Conservation (phyloP, 2,113 vertebrate species). For the Prolemur simus region DNA sequence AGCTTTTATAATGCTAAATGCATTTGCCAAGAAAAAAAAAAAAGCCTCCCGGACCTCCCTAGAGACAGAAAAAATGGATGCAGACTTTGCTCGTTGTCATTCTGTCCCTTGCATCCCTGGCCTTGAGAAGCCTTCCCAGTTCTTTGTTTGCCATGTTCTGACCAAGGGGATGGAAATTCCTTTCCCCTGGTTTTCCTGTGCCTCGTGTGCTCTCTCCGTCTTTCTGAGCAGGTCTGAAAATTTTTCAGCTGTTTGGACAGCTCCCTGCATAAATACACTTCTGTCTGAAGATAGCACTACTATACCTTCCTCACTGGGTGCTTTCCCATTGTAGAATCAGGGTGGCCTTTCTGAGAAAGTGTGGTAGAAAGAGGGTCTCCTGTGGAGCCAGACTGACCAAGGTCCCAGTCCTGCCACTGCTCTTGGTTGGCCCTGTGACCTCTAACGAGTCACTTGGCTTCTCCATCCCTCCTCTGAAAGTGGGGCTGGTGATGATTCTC, state of each 20-base stretch:
- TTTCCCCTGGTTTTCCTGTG: not conserved
- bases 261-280: not conserved
- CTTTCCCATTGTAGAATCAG: not conserved
- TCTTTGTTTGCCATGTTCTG: not conserved
- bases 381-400: not conserved
- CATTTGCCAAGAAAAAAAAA: not conserved
- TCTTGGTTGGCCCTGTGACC: not conserved
- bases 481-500: not conserved
- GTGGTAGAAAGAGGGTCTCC: not conserved
- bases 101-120: not conserved
- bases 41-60: not conserved
- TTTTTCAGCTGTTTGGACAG: not conserved
- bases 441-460: not conserved
- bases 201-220: not conserved
- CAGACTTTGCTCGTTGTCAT: not conserved
- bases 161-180: not conserved
- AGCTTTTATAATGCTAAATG: not conserved
- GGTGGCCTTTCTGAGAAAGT: not conserved
- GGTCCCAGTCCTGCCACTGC: not conserved
- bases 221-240: not conserved
- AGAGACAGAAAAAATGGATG: not conserved
- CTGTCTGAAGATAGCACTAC: not conserved
- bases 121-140: not conserved
- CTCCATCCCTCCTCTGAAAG: not conserved
- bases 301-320: fast-evolving